Evolutionary conservation across 2,113 vertebrate species (phyloP).

Genomic region (Hyperopisus bebe): DNA sequence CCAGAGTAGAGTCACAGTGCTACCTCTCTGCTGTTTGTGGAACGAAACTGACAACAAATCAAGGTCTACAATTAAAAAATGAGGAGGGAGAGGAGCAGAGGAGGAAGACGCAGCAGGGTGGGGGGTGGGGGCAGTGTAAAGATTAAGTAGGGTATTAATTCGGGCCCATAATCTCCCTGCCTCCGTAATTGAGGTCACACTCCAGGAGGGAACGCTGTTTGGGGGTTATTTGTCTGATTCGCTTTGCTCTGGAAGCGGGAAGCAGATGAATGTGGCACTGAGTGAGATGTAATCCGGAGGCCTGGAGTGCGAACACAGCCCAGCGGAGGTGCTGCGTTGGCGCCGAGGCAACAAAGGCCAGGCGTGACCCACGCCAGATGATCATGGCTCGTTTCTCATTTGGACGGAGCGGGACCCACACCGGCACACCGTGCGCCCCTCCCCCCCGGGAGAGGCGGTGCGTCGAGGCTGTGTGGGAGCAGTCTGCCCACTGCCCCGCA

Average conservation of each 20-base stretch:
- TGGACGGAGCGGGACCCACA: background rate
- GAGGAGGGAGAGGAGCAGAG: constrained; percentile 12
- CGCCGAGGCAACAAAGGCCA: background rate
- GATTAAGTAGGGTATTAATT: constrained; percentile 60
- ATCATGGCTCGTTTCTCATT: background rate
- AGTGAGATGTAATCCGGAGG: constrained; percentile 30
- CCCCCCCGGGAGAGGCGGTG: background rate
- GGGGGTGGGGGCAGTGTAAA: constrained; percentile 34
- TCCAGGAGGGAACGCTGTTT: constrained; percentile 47
- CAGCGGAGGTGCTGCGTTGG: background rate
- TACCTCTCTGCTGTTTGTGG: constrained; percentile 34
- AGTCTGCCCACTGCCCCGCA: constrained; percentile 21
- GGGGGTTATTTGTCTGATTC: constrained; percentile 41
- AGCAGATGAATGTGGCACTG: constrained; percentile 28
- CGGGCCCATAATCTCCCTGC: constrained; percentile 56
- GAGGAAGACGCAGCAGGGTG: background rate
- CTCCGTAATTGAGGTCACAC: constrained; percentile 62
- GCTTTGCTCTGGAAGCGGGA: constrained; percentile 31
- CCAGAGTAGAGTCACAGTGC: constrained; percentile 22
- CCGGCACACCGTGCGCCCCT: background rate
- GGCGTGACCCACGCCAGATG: background rate
- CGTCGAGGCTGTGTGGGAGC: background rate
- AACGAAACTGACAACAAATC: constrained; percentile 36
- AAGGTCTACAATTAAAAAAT: constrained; percentile 19
- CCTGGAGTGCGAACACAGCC: background rate